A percentile compares a stretch with the other conserved stretches of the same genome.
These are phyloP conservation scores for Acleris laterana DNA, from an alignment of 2,888 invertebrate genomes.

Conservation along the genomic window DNA sequence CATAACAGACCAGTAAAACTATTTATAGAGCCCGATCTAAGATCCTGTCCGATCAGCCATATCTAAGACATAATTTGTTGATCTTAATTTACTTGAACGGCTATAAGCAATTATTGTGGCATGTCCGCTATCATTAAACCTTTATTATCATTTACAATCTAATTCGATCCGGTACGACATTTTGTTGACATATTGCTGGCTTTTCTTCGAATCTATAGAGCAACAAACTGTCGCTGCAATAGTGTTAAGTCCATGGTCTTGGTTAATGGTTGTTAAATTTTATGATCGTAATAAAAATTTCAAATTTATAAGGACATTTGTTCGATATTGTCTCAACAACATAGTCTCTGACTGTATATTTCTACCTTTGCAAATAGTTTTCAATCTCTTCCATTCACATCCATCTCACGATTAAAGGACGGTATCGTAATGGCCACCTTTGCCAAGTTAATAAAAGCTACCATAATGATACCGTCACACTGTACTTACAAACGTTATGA, in stretches of 20 bases:
- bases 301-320: too few relatives aligned
- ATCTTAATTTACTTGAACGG: slow-evolving; percentile 48
- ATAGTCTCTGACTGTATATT: too few relatives aligned
- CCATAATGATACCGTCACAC: too few relatives aligned
- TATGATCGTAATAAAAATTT: too few relatives aligned
- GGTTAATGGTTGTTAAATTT: too few relatives aligned
- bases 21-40: slow-evolving; percentile 30
- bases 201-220: slow-evolving; percentile 9
- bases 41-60: slow-evolving; percentile 39
- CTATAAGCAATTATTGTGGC: slow-evolving; percentile 31
- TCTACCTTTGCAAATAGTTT: too few relatives aligned
- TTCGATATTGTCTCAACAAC: too few relatives aligned
- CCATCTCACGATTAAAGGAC: too few relatives aligned
- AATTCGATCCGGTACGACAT: slow-evolving; percentile 27
- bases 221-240: background rate
- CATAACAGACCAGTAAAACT: slow-evolving; percentile 9
- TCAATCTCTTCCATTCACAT: too few relatives aligned
- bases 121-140: slow-evolving; percentile 28
- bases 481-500: too few relatives aligned
- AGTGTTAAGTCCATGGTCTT: background rate
- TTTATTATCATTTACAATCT: slow-evolving; percentile 27
- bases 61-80: slow-evolving; percentile 46
- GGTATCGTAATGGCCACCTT: too few relatives aligned
- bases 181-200: slow-evolving; percentile 17
- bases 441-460: too few relatives aligned